Conservation (phyloP, 1,140 invertebrate species). For the Drosophila quadrilineata region DNA sequence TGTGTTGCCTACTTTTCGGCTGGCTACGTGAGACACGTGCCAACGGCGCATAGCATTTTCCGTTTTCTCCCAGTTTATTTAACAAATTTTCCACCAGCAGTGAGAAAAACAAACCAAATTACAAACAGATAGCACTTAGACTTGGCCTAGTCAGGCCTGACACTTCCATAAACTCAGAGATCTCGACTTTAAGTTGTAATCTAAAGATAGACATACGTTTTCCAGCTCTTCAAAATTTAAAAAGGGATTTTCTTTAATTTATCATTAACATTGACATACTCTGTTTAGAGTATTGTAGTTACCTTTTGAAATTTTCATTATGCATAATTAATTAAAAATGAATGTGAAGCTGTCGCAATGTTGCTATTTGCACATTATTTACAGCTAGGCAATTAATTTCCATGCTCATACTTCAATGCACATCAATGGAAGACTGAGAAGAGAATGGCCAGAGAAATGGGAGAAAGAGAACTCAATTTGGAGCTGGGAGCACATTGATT, state of each 20-base stretch:
- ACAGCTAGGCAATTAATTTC: slow-evolving; percentile 46
- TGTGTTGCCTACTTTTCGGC: slow-evolving; percentile 53
- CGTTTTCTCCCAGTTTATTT: background rate
- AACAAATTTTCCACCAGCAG: too few species aligned
- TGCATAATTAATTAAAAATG: slow-evolving; percentile 50
- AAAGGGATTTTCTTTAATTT: background rate
- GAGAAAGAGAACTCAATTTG: background rate
- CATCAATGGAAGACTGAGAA: slow-evolving; percentile 2
- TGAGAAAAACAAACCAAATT: too few species aligned
- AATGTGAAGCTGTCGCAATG: slow-evolving; percentile 16
- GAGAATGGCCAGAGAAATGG: background rate
- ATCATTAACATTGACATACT: background rate
- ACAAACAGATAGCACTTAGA: too few species aligned
- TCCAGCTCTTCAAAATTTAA: background rate
- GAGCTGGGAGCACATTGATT: slow-evolving; percentile 34
- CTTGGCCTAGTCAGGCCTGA: too few species aligned
- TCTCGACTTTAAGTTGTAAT: too few species aligned
- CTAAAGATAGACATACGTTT: too few species aligned
- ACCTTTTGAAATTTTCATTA: slow-evolving; percentile 2
- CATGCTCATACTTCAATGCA: slow-evolving; percentile 27
- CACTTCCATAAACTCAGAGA: too few species aligned
- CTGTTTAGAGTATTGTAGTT: background rate
- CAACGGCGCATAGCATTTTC: background rate
- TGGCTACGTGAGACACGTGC: slow-evolving; percentile 21
- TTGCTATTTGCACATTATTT: slow-evolving; percentile 33